Percentiles rank a stretch among this genome's conserved stretches.
Evolutionary conservation across 2,888 invertebrate species (phyloP).

Genomic region (Thysanoteuthis rhombus): DNA sequence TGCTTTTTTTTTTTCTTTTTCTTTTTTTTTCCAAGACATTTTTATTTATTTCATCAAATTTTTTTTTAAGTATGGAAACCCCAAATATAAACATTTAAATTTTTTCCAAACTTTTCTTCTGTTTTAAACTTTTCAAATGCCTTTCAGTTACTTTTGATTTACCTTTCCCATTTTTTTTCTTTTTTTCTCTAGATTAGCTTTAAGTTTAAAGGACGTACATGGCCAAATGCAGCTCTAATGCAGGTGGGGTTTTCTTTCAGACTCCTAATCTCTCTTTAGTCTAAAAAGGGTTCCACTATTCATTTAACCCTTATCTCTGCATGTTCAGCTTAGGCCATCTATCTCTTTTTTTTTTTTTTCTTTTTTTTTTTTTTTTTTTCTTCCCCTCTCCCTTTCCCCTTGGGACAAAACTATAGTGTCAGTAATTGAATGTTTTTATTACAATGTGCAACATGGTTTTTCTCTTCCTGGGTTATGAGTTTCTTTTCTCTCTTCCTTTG

Average conservation of each 20-base stretch:
- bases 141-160: constrained; percentile 25
- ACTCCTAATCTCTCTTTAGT: constrained; percentile 26
- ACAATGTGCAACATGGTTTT: too few relatives aligned
- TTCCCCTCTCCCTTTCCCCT: not conserved
- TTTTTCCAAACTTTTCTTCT: not conserved
- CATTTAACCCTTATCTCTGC: not conserved
- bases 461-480: too few relatives aligned
- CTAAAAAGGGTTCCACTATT: not conserved
- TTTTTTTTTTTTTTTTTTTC: not conserved
- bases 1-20: too few relatives aligned
- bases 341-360: not conserved
- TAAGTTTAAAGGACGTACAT: constrained; percentile 12
- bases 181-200: constrained; percentile 15
- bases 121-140: not conserved
- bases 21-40: too few relatives aligned
- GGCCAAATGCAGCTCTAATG: constrained; percentile 12
- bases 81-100: not conserved
- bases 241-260: constrained; percentile 12
- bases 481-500: too few relatives aligned
- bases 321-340: not conserved
- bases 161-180: constrained; percentile 21
- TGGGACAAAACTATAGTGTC: too few relatives aligned
- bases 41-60: too few relatives aligned
- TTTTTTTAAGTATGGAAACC: not conserved
- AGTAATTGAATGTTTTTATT: not conserved